Evolutionary conservation across 2,888 invertebrate species (phyloP).

Genomic region (Synanthedon tipuliformis): DNA sequence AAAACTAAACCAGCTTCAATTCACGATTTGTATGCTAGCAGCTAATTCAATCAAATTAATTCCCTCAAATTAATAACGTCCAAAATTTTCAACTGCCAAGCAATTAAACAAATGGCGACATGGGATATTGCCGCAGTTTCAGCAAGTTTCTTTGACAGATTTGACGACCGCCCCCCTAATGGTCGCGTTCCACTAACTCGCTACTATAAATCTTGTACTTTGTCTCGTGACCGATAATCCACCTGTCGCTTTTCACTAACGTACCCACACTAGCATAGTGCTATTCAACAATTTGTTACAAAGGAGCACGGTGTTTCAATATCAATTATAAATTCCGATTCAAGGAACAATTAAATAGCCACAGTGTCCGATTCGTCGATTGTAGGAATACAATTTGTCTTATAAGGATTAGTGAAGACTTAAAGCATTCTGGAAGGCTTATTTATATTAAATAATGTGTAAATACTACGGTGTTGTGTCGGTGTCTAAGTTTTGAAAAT

Average conservation of each 20-base stretch:
- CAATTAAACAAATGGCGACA: background rate
- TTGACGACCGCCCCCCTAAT: background rate
- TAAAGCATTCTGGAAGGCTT: background rate
- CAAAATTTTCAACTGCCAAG: background rate
- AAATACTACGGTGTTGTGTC: no score
- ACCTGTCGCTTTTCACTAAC: constrained; percentile 17
- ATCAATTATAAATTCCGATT: background rate
- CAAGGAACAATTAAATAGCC: background rate
- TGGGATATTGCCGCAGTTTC: background rate
- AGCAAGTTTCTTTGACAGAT: constrained; percentile 1
- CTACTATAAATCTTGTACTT: constrained; percentile 22
- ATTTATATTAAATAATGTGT: no score
- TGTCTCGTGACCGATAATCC: constrained; percentile 15
- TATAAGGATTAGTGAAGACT: background rate
- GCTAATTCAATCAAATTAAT: background rate
- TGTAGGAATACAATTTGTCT: background rate
- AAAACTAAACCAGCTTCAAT: no score
- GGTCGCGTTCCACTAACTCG: constrained; percentile 13
- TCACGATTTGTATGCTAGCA: background rate
- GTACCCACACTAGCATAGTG: background rate
- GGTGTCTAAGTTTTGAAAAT: no score
- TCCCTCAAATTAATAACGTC: background rate
- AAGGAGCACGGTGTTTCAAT: background rate
- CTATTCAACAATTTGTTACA: background rate
- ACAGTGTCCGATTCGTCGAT: background rate